Percentiles rank a stretch among this genome's conserved stretches.
Evolutionary conservation across 2,113 vertebrate genomes (phyloP).

Genomic region (Tympanuchus pallidicinctus): DNA sequence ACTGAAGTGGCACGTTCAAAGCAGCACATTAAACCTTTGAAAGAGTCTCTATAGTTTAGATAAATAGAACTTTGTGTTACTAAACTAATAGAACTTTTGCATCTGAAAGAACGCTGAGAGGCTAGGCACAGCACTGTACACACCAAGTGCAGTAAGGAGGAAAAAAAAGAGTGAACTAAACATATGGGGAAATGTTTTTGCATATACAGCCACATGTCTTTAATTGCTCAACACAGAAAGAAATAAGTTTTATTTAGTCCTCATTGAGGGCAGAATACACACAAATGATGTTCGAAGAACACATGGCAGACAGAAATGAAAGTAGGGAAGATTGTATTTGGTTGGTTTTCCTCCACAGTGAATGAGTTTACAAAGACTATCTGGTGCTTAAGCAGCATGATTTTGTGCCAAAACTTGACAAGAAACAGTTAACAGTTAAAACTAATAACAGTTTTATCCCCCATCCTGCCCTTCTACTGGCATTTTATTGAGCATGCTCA

Average conservation of each 20-base stretch:
- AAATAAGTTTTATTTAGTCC: conserved; percentile 82
- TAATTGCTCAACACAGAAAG: conserved; percentile 73
- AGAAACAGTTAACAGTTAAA: conserved; percentile 75
- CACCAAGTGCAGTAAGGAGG: conserved; percentile 79
- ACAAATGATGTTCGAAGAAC: conserved; percentile 83
- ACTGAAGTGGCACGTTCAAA: conserved; percentile 82
- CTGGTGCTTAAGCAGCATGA: conserved; percentile 73
- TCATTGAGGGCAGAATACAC: conserved; percentile 97
- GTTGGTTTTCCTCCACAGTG: conserved; percentile 55
- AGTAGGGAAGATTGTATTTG: conserved; percentile 29
- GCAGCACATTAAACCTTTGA: conserved; percentile 77
- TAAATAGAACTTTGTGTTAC: conserved; percentile 87
- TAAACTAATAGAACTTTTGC: conserved; percentile 79
- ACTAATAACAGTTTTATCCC: conserved; percentile 78
- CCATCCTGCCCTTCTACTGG: conserved; percentile 72
- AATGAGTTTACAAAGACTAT: conserved; percentile 51
- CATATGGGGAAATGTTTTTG: conserved; percentile 48
- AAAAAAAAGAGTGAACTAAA: conserved; percentile 62
- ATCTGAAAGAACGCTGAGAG: conserved; percentile 82
- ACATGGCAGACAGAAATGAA: conserved; percentile 75
- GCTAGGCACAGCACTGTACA: conserved; percentile 84
- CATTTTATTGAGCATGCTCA: conserved; percentile 65
- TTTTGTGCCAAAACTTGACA: conserved; percentile 67
- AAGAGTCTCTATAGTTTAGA: conserved; percentile 84
- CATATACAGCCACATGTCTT: conserved; percentile 74